phyloP scores from a whole-genome alignment of 2,888 invertebrate genomes.

The Drosophila borealis region DNA sequence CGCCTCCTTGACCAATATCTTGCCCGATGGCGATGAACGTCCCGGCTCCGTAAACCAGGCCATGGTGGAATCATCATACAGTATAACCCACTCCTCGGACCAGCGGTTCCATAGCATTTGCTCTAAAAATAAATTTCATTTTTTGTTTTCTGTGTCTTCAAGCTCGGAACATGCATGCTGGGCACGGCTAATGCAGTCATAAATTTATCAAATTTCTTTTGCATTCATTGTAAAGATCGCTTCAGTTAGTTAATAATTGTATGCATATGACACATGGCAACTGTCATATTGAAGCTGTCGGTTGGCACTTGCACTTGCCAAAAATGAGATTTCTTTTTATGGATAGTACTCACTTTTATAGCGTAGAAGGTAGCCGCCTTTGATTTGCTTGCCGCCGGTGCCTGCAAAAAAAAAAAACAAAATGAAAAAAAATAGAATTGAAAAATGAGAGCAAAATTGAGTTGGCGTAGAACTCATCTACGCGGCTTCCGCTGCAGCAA shows the following conservation, averaged over 20 bases:
- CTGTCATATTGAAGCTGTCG: constrained; percentile 7
- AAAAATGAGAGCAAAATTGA: constrained; percentile 4
- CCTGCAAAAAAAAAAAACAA: constrained; percentile 83
- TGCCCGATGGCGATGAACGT: constrained; percentile 84
- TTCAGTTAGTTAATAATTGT: too few relatives aligned
- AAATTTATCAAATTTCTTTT: too few relatives aligned
- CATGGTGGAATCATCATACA: constrained; percentile 94
- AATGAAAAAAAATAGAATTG: background rate
- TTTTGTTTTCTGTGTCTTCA: background rate
- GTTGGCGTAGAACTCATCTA: constrained; percentile 35
- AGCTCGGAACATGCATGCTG: too few relatives aligned
- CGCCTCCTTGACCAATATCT: constrained; percentile 90
- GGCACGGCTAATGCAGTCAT: too few relatives aligned
- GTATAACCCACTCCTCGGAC: constrained; percentile 93
- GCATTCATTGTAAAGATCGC: too few relatives aligned
- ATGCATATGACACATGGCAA: background rate
- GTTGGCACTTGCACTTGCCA: constrained; percentile 7
- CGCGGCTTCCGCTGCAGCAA: constrained; percentile 37
- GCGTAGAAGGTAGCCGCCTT: constrained; percentile 90
- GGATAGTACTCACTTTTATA: constrained; percentile 89
- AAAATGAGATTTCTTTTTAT: constrained; percentile 1
- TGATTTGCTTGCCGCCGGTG: constrained; percentile 89
- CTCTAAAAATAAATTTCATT: constrained; percentile 86
- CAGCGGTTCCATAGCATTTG: constrained; percentile 92
- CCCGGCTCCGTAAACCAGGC: constrained; percentile 91